Percentiles rank a stretch among this genome's conserved stretches.
phyloP scores from a whole-genome alignment of 2,113 vertebrate genomes.

The Quiscalus mexicanus region DNA sequence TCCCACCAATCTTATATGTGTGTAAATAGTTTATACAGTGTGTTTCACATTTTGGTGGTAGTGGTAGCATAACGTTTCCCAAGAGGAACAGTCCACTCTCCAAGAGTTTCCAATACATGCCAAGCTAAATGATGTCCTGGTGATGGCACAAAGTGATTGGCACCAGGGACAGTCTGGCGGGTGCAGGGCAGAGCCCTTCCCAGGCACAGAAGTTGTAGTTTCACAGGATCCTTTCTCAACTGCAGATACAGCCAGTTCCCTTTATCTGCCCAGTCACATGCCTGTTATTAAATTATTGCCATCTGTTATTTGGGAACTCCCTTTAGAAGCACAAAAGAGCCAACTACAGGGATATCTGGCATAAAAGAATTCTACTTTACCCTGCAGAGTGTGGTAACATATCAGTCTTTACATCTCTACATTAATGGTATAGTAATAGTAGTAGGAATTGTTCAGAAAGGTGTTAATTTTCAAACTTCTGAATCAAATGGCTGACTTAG shows the following conservation, averaged over 20 bases:
- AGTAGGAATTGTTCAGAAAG: not conserved
- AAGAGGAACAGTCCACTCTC: not conserved
- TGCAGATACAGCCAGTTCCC: not conserved
- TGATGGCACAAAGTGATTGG: not conserved
- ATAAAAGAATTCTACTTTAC: not conserved
- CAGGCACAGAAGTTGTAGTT: not conserved
- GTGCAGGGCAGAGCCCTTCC: not conserved
- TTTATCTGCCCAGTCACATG: not conserved
- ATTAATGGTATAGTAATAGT: fast-evolving
- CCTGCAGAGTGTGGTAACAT: not conserved
- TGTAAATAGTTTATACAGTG: not conserved
- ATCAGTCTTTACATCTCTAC: not conserved
- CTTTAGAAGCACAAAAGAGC: not conserved
- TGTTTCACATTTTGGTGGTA: not conserved
- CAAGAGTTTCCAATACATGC: not conserved
- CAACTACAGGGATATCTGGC: not conserved
- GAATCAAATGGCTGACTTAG: not conserved
- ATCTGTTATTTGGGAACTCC: not conserved
- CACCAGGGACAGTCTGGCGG: not conserved
- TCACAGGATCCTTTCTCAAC: fast-evolving
- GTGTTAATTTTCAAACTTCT: not conserved
- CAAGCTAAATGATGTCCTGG: not conserved
- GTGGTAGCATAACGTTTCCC: not conserved
- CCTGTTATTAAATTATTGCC: not conserved
- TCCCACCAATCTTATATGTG: not conserved